These are phyloP conservation scores for Australoheros scitulus DNA, from an alignment of 2,113 vertebrate species.

Conservation along the genomic window DNA sequence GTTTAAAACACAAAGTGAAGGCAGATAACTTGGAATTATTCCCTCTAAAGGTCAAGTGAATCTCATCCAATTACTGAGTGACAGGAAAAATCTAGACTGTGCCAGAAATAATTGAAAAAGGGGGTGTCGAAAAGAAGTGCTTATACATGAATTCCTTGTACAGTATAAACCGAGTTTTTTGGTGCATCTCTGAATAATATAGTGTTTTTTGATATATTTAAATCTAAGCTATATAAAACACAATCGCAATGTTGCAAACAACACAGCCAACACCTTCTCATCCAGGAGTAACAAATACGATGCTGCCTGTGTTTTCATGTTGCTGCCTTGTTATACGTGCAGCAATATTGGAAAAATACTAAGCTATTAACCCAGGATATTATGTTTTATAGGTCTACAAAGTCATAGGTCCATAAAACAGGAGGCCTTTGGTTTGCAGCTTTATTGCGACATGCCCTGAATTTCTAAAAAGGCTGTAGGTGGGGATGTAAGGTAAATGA, in stretches of 20 bases:
- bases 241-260: neutral
- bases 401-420: neutral
- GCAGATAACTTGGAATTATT: constrained; percentile 51
- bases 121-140: neutral
- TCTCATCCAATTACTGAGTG: constrained; percentile 54
- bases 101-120: constrained; percentile 23
- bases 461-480: neutral
- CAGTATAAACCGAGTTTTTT: neutral
- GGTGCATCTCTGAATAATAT: neutral
- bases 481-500: neutral
- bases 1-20: constrained; percentile 48
- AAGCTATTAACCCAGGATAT: neutral
- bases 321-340: neutral
- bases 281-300: neutral
- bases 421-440: neutral
- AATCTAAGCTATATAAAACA: neutral
- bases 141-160: neutral
- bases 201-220: too few relatives aligned
- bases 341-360: neutral
- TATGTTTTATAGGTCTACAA: neutral
- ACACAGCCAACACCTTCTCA: neutral
- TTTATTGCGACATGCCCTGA: neutral
- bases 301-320: neutral
- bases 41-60: constrained; percentile 68
- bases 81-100: constrained; percentile 10